Conservation (phyloP, 2,113 vertebrate genomes). For the Catharus bicknelli region DNA sequence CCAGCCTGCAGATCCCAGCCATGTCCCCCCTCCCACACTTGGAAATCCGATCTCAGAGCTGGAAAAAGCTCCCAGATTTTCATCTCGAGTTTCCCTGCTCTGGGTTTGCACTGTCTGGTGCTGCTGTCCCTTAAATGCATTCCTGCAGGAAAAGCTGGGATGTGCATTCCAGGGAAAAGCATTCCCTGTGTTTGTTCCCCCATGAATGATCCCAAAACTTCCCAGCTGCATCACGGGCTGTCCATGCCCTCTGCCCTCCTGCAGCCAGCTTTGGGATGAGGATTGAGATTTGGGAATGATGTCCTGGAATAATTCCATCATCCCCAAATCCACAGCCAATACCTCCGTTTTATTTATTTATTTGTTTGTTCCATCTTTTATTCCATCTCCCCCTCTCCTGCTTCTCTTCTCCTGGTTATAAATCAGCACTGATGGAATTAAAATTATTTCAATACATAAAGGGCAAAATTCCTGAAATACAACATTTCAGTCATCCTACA, state of each 20-base stretch:
- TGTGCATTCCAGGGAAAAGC: not conserved
- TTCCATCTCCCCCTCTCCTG: not conserved
- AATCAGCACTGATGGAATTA: not conserved
- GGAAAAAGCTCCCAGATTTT: not conserved
- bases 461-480: not conserved
- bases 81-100: not conserved
- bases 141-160: not conserved
- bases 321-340: not conserved
- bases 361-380: not conserved
- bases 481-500: not conserved
- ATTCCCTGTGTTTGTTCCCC: not conserved
- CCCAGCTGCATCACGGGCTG: too few relatives aligned
- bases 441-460: not conserved
- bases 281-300: rapidly evolving
- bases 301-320: not conserved
- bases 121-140: not conserved
- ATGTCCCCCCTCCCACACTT: not conserved
- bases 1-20: not conserved
- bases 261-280: not conserved
- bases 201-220: not conserved
- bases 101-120: not conserved
- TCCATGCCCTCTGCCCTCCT: not conserved
- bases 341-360: too few relatives aligned
- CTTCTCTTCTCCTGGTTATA: too few relatives aligned
- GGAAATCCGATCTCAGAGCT: not conserved